Evolutionary conservation across 2,797 vertebrate species (phyloP).

Genomic region (Lagothrix lagotricha): DNA sequence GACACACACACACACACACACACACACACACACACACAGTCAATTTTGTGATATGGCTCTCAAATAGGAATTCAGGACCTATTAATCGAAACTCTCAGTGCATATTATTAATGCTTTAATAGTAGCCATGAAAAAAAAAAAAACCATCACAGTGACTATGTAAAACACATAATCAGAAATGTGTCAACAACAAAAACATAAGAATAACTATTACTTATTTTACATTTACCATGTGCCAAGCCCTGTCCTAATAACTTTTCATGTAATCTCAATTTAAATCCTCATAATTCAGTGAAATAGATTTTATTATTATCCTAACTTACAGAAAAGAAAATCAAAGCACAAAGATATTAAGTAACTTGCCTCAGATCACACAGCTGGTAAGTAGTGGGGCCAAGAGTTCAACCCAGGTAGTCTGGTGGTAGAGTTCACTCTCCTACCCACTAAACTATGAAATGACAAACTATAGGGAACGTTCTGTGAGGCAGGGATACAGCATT

Average conservation of each 20-base stretch:
- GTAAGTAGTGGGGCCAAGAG: neutral
- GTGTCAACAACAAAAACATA: neutral
- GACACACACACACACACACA: too few species aligned
- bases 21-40: fast-evolving
- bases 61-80: neutral
- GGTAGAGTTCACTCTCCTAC: neutral
- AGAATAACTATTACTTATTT: neutral
- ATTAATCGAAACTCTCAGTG: neutral
- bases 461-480: too few species aligned
- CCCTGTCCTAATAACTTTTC: neutral
- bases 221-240: neutral
- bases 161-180: neutral
- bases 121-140: neutral
- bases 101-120: neutral
- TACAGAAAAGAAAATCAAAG: slow-evolving; percentile 5
- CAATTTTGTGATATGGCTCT: neutral
- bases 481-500: neutral
- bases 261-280: neutral
- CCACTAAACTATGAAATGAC: neutral
- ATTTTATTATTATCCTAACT: neutral
- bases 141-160: neutral
- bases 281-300: neutral
- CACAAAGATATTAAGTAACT: neutral
- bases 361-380: neutral
- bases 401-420: neutral